Conservation (phyloP, 1,140 invertebrate species). For the Arion vulgaris region DNA sequence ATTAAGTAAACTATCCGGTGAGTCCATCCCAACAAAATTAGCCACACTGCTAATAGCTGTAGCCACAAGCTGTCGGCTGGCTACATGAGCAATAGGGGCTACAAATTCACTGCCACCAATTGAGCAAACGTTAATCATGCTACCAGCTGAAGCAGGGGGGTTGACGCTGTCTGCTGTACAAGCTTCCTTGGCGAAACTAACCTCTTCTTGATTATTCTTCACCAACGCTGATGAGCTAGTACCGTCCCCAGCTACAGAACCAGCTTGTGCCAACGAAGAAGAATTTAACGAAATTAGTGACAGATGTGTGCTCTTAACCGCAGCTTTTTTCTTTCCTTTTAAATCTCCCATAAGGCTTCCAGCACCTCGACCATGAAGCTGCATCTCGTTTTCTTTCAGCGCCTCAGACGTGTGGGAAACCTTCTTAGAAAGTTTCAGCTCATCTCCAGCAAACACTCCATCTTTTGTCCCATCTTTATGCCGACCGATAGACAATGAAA, state of each 20-base stretch:
- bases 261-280: too few species aligned
- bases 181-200: too few species aligned
- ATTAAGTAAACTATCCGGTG: neutral
- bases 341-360: neutral
- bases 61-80: slow-evolving; percentile 29
- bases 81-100: slow-evolving; percentile 31
- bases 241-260: too few species aligned
- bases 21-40: slow-evolving; percentile 4
- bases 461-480: neutral
- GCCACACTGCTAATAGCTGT: slow-evolving; percentile 30
- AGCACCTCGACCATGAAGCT: neutral
- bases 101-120: slow-evolving; percentile 28
- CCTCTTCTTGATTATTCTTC: too few species aligned
- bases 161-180: too few species aligned
- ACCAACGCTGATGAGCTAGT: too few species aligned
- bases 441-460: neutral
- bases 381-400: neutral
- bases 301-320: neutral
- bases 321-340: neutral
- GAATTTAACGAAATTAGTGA: too few species aligned
- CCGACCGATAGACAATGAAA: slow-evolving; percentile 8
- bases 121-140: neutral
- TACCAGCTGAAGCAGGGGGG: neutral
- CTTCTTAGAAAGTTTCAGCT: too few species aligned
- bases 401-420: neutral